Evolutionary conservation across 53 echinoderm and acorn worm species (phyloP), one percentile per base, ranked within the genome.

Genomic region (Holothuria scabra): DNA sequence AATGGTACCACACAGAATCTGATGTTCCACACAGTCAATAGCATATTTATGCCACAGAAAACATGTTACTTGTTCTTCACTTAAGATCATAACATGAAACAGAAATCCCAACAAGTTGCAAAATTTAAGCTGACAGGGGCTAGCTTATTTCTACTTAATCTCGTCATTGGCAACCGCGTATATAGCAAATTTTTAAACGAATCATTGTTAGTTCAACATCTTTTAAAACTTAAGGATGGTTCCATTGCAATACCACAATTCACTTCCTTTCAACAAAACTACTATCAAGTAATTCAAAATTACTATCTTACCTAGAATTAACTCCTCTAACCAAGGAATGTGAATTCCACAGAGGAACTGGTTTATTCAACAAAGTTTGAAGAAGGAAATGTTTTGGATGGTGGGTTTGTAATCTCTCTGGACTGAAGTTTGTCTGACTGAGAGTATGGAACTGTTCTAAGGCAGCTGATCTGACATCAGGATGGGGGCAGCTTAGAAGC

Each of bases 311-410:
- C 99, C 93, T 99, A 56, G 92, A 88, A 65, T 92, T 99, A 12
- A 91, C 85, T 49, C 94, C 93, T 65, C 99, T 94, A 84, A 95
- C 94, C 28, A 95, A 86, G 30, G 89, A 91, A 71, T 94, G 94
- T 9, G 99, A 86, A 12, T 90, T 95, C 99, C 99, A 99, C 3
- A 99, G 89, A 18, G 99, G 94, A n/a, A 99, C 99, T 24, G 91
- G 85, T 38, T 79, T 84, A 38, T 80, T 87, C 28, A 96, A 84
- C 46, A 96, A 62, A 19, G 90, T 90, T 83, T 99, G 99, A 0
- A 94, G 91, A 1, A 99, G 63, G 56, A 94, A 99, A 72, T 92
- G 93, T 60, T 91, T 87, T 1, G 99, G 99, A 46, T 99, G 96
- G 7, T 88, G 84, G 18, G 86, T 87, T 18, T 88, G 80, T 28